Evolutionary conservation across 2,888 invertebrate species (phyloP), one percentile per base, ranked within the genome.

Genomic region (Hydroisotoma schaefferi): DNA sequence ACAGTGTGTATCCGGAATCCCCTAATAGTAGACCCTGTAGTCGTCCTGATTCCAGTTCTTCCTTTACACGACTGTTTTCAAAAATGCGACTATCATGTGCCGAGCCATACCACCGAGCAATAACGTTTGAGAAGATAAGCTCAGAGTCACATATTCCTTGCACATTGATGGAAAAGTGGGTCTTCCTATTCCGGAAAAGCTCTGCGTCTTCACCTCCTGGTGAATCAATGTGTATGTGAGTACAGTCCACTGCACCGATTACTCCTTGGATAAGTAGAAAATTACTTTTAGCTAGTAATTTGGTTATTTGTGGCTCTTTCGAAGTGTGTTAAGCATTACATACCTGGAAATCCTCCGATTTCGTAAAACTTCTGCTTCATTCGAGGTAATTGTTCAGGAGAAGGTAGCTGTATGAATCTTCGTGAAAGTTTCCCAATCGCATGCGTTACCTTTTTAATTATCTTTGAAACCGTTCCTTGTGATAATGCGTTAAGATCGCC

Each of bases 21-120:
- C 63, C 63, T 2, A 64, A 12, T n/a, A n/a, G n/a, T n/a, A n/a
- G n/a, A n/a, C n/a, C n/a, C n/a, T n/a, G n/a, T n/a, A n/a, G n/a
- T n/a, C n/a, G n/a, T n/a, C n/a, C n/a, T n/a, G n/a, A n/a, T n/a
- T n/a, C n/a, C n/a, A 60, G n/a, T 3, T 57, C 43, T 3, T 12
- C 46, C 2, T 2, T 18, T 1, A 59, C 3, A n/a, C 25, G 1
- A 1, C 22, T 25, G 25, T 59, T 56, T 12, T 59, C 59, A 29
- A 59, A 63, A 20, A 63, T 59, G 37, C 59, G 10, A 22, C 23
- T 28, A 26, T 59, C 63, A 18, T 63, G 63, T 4, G 59, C 63
- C 2, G 59, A 59, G 22, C 59, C 59, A 23, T 63, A 59, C 63
- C 63, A 63, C 28, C 59, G 27, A 25, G 59, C 63, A 1, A 63